phyloP scores from a whole-genome alignment of 1,140 invertebrate genomes.

The Arctopsyche grandis region DNA sequence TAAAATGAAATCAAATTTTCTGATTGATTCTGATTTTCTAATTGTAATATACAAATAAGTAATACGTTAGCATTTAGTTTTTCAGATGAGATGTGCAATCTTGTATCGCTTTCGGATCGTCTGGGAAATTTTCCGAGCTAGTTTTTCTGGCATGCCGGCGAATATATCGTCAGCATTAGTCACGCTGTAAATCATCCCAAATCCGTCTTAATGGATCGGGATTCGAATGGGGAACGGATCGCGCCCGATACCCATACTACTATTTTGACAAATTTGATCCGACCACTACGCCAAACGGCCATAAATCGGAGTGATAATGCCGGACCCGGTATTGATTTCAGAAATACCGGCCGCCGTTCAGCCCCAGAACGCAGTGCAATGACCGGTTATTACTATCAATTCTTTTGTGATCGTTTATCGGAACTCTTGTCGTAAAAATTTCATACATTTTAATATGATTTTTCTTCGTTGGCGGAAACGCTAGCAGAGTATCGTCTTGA shows the following conservation, averaged over 20 bases:
- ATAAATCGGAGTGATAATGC: conserved; percentile 40
- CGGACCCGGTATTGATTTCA: conserved; percentile 22
- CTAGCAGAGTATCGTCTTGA: too few species aligned
- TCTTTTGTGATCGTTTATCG: too few species aligned
- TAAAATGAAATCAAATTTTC: too few species aligned
- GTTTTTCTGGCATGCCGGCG: not conserved
- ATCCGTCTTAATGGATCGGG: conserved; percentile 43
- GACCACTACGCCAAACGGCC: conserved; percentile 12
- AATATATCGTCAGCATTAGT: conserved; percentile 45
- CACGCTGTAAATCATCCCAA: conserved; percentile 39
- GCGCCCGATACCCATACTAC: conserved; percentile 8
- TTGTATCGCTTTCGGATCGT: not conserved
- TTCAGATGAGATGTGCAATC: not conserved
- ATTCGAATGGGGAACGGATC: conserved; percentile 24
- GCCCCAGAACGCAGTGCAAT: not conserved
- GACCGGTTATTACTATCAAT: not conserved
- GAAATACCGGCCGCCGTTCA: conserved; percentile 19
- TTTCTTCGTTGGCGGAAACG: too few species aligned
- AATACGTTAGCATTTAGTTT: not conserved
- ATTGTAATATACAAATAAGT: too few species aligned
- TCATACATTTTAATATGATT: too few species aligned
- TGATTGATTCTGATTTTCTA: too few species aligned
- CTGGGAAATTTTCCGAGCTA: too few species aligned
- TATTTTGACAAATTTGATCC: conserved; percentile 43
- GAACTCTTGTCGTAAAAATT: too few species aligned